phyloP scores from a whole-genome alignment of 1,140 invertebrate genomes.

The Aphelenchoides besseyi region DNA sequence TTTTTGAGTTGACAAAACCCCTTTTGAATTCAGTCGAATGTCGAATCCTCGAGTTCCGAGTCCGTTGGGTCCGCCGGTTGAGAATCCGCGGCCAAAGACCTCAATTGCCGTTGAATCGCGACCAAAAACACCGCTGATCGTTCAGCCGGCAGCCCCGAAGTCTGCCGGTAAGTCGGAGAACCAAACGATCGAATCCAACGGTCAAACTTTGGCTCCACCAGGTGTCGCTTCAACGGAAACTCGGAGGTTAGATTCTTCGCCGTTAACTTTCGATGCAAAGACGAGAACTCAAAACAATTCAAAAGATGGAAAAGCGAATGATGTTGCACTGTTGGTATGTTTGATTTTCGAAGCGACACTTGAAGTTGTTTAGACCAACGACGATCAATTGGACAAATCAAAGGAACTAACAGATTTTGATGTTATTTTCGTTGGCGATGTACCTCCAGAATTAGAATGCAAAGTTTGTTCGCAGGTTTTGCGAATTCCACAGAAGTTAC shows the following conservation, averaged over 20 bases:
- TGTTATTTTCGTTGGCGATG: constrained; percentile 26
- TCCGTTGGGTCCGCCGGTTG: no score
- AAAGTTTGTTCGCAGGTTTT: constrained; percentile 29
- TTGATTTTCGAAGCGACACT: neutral
- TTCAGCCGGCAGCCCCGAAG: no score
- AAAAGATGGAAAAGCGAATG: neutral
- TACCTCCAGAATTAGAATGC: constrained; percentile 23
- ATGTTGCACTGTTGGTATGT: neutral
- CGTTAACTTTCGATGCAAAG: neutral
- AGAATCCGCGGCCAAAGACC: no score
- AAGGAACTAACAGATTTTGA: constrained; percentile 6
- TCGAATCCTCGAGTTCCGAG: no score
- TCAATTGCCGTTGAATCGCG: no score
- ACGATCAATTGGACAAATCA: neutral
- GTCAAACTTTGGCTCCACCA: neutral
- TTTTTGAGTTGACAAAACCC: no score
- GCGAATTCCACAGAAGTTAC: constrained; percentile 24
- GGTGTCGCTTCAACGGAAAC: neutral
- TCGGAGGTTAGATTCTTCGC: neutral
- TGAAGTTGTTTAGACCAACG: neutral
- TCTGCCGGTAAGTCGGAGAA: no score
- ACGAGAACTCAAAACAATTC: neutral
- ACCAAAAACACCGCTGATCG: no score
- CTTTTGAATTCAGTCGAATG: no score
- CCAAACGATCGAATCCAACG: no score